Percentiles rank a stretch among this genome's conserved stretches.
Evolutionary conservation across 2,888 invertebrate genomes (phyloP).

Genomic region (Tetrapedia diversipes): DNA sequence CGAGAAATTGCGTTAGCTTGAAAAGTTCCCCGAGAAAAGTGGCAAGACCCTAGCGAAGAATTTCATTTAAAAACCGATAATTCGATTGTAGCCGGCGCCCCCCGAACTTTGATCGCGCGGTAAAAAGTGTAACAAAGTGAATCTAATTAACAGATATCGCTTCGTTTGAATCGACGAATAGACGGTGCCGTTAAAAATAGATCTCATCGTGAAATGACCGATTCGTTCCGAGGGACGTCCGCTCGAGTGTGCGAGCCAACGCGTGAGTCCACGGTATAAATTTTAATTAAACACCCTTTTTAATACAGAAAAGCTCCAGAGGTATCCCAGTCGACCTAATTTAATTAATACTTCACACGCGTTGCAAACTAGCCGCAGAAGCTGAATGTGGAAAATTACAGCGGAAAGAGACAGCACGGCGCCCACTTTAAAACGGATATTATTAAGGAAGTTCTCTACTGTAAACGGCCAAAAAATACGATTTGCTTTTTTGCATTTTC

Average conservation of each 20-base stretch:
- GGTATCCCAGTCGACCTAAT: conserved; percentile 22
- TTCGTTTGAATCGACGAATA: conserved; percentile 14
- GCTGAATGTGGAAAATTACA: background rate
- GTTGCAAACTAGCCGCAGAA: background rate
- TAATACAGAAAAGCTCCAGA: background rate
- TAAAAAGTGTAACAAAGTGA: conserved; percentile 45
- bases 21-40: conserved; percentile 47
- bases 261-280: conserved; percentile 1
- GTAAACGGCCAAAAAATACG: no score
- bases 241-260: background rate
- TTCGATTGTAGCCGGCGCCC: conserved; percentile 35
- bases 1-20: conserved; percentile 52
- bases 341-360: conserved; percentile 43
- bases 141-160: conserved; percentile 42
- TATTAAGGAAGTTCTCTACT: no score
- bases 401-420: background rate
- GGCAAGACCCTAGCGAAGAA: conserved; percentile 41
- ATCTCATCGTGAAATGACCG: background rate
- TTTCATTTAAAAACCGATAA: conserved; percentile 62
- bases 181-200: conserved; percentile 17
- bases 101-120: conserved; percentile 42
- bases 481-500: no score
- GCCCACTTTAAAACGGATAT: conserved; percentile 6
- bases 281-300: conserved; percentile 44
- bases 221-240: background rate